Conservation (phyloP, 2,113 vertebrate genomes). For the Corapipo altera region DNA sequence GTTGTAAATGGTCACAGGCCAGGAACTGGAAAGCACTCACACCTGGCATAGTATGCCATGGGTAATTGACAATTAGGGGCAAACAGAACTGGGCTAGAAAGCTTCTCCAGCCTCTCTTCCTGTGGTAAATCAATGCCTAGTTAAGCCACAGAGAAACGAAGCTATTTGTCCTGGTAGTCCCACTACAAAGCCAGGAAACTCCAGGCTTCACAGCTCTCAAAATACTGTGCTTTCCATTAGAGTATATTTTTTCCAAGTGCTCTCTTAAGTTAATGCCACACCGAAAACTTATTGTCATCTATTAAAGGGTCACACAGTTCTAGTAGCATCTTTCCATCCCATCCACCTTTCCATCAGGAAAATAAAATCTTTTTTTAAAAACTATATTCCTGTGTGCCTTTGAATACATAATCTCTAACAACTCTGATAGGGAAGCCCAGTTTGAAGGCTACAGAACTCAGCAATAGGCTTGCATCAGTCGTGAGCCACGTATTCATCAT, state of each 20-base stretch:
- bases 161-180: background rate
- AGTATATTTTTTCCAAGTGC: background rate
- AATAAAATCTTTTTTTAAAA: background rate
- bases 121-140: background rate
- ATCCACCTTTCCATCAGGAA: background rate
- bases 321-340: background rate
- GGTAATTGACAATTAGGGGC: background rate
- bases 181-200: background rate
- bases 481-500: fast-evolving
- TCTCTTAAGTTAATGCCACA: background rate
- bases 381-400: background rate
- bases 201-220: background rate
- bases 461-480: background rate
- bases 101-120: background rate
- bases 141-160: background rate
- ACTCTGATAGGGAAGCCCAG: background rate
- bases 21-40: background rate
- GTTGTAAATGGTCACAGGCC: background rate
- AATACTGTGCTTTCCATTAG: background rate
- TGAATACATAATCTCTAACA: background rate
- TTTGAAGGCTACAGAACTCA: background rate
- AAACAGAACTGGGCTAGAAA: background rate
- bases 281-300: background rate
- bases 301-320: background rate
- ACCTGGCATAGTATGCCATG: background rate